A percentile compares a stretch with the other conserved stretches of the same genome.
Conservation (phyloP, 2,888 invertebrate genomes). For the Aelia acuminata region DNA sequence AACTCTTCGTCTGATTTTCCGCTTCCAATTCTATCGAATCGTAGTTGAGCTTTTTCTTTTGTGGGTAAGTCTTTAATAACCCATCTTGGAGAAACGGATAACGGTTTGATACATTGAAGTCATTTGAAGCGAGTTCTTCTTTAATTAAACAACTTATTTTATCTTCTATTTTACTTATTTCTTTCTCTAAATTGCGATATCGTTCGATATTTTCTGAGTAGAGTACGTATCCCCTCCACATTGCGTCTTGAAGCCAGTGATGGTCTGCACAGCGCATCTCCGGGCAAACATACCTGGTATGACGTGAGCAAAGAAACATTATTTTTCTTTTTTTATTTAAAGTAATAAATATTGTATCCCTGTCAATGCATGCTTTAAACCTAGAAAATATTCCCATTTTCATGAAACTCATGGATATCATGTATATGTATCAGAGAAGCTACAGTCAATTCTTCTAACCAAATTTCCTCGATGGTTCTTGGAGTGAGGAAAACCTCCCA, state of each 20-base stretch:
- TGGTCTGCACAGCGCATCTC: constrained; percentile 39
- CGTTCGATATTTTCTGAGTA: neutral
- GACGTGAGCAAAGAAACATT: neutral
- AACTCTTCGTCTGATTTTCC: neutral
- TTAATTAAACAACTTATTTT: neutral
- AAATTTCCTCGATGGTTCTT: no score
- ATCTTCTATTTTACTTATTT: neutral
- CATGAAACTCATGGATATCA: no score
- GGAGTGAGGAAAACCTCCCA: no score
- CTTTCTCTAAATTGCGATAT: neutral
- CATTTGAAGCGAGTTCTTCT: neutral
- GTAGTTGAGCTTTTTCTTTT: neutral
- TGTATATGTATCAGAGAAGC: no score
- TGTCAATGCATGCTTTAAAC: no score
- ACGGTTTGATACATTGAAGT: neutral
- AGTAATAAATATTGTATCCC: no score
- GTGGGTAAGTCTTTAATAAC: neutral
- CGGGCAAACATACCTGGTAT: neutral
- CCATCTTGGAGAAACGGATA: neutral
- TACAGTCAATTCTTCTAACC: no score
- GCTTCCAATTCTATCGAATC: neutral
- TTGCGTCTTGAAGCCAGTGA: constrained; percentile 27
- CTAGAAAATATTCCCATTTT: no score
- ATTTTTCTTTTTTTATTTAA: neutral
- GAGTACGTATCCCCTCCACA: neutral